Conservation (phyloP, 2,113 vertebrate species). For the Fulmarus glacialis region DNA sequence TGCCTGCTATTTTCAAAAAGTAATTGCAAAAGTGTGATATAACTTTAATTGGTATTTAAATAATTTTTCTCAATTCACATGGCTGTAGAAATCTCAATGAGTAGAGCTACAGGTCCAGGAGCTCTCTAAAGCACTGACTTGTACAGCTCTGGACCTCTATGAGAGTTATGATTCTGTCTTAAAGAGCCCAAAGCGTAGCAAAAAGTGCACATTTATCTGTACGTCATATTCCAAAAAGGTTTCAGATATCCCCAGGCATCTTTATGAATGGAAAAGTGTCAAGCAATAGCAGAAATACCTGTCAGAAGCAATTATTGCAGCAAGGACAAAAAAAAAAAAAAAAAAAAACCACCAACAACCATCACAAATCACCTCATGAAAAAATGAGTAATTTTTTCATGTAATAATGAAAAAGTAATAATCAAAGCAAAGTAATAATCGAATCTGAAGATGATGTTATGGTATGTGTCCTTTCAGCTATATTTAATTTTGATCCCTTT, state of each 20-base stretch:
- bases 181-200: neutral
- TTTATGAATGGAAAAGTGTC: neutral
- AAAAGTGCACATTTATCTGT: neutral
- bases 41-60: neutral
- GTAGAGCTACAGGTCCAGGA: neutral
- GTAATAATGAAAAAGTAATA: no score
- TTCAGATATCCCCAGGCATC: neutral
- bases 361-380: neutral
- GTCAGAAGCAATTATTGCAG: neutral
- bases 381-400: no score
- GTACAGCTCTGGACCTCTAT: neutral
- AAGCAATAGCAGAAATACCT: neutral
- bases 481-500: neutral
- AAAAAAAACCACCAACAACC: no score
- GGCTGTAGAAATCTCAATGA: neutral
- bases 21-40: neutral
- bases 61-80: neutral
- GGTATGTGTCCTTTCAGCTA: neutral
- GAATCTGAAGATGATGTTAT: neutral
- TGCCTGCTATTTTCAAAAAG: neutral
- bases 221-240: neutral
- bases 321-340: neutral
- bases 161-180: neutral
- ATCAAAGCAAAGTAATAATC: neutral
- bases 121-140: neutral